Evolutionary conservation across 2,797 vertebrate genomes (phyloP).

Genomic region (Synanceia verrucosa): DNA sequence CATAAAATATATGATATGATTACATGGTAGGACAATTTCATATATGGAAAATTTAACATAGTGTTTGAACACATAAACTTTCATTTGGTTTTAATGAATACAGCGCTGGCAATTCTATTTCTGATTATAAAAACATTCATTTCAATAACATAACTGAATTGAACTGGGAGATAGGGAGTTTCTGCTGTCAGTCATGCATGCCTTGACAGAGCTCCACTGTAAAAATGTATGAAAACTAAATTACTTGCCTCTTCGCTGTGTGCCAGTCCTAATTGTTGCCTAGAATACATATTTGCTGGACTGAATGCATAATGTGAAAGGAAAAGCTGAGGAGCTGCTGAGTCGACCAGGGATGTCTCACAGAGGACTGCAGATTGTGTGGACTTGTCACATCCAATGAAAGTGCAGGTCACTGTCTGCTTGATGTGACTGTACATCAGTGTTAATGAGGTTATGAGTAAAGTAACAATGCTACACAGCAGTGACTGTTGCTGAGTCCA

Average conservation of each 20-base stretch:
- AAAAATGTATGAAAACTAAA: slow-evolving; percentile 30
- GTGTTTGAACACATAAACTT: too few species aligned
- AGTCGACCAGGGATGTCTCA: slow-evolving; percentile 15
- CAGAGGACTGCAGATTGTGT: slow-evolving; percentile 18
- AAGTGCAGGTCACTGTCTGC: slow-evolving; percentile 17
- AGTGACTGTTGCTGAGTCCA: neutral
- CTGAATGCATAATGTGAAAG: slow-evolving; percentile 45
- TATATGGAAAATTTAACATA: neutral
- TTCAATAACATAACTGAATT: slow-evolving; percentile 10
- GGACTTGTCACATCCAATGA: slow-evolving; percentile 23
- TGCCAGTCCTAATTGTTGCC: slow-evolving; percentile 23
- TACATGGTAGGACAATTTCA: neutral
- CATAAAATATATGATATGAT: too few species aligned
- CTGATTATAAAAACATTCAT: neutral
- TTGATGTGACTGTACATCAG: neutral
- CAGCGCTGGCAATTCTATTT: neutral
- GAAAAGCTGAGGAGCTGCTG: slow-evolving; percentile 14
- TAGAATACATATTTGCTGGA: slow-evolving; percentile 30
- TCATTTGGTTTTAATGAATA: neutral
- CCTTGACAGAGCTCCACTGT: slow-evolving; percentile 6
- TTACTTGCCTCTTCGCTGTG: slow-evolving; percentile 4
- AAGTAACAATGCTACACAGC: neutral
- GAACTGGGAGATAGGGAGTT: neutral
- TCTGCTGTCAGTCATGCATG: slow-evolving; percentile 31
- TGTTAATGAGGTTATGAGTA: slow-evolving; percentile 24